phyloP scores from a whole-genome alignment of 2,113 vertebrate genomes.

The Cavia aperea region DNA sequence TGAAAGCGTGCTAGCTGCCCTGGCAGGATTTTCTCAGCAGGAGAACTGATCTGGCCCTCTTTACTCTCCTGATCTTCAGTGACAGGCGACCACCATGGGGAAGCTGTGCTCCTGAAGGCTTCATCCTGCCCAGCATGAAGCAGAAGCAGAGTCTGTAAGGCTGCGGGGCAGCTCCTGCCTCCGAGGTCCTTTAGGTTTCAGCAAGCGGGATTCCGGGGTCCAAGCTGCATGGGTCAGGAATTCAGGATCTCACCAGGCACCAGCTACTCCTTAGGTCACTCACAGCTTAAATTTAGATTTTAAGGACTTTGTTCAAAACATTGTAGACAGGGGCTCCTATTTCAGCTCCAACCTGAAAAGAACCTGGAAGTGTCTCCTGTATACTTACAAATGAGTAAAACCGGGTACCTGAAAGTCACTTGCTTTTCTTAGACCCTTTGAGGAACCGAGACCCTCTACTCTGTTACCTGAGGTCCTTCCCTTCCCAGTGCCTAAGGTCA shows the following conservation, averaged over 20 bases:
- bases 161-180: too few species aligned
- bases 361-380: neutral
- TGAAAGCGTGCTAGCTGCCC: neutral
- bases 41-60: neutral
- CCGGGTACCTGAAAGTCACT: too few species aligned
- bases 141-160: neutral
- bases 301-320: neutral
- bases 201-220: too few species aligned
- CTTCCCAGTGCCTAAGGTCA: neutral
- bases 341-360: neutral
- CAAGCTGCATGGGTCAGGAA: too few species aligned
- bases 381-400: too few species aligned
- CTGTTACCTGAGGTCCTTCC: neutral
- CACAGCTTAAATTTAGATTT: neutral
- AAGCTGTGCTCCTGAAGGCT: neutral
- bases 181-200: accelerated
- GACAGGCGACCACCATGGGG: accelerated
- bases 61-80: neutral
- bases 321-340: neutral
- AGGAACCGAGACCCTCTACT: neutral
- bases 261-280: too few species aligned
- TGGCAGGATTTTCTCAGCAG: too few species aligned
- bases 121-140: accelerated
- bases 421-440: neutral
- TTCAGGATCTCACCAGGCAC: too few species aligned